A percentile compares a stretch with the other conserved stretches of the same genome.
These are phyloP conservation scores for Lepus oiostolus DNA, from an alignment of 2,797 vertebrate genomes.

Conservation along the genomic window DNA sequence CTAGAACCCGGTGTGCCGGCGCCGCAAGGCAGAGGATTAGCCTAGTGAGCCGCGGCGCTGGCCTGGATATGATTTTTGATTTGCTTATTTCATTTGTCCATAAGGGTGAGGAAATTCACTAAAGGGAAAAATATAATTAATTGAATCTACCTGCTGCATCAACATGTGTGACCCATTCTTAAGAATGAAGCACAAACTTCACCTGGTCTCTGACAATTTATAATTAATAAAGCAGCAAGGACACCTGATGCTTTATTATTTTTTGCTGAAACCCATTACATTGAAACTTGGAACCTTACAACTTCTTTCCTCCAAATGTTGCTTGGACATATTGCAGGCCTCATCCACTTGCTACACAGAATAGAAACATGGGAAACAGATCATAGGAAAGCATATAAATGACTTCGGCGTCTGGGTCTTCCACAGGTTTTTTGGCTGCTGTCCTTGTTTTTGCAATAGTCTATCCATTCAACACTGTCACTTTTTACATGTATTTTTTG, in stretches of 20 bases:
- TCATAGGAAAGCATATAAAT: not conserved
- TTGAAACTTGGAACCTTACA: not conserved
- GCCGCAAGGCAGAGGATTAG: no score
- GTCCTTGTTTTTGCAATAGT: not conserved
- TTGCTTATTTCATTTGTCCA: not conserved
- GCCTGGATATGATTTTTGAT: not conserved
- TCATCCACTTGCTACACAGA: not conserved
- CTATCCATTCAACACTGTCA: not conserved
- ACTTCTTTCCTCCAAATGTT: not conserved
- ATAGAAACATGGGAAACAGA: not conserved
- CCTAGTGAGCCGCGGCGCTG: no score
- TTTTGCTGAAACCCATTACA: not conserved
- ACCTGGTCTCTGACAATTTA: not conserved
- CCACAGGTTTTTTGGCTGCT: no score
- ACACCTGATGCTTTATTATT: not conserved
- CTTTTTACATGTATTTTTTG: not conserved
- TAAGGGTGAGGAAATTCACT: not conserved
- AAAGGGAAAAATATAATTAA: not conserved
- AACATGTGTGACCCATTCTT: not conserved
- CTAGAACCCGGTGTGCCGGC: no score
- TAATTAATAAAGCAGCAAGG: not conserved
- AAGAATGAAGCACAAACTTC: not conserved
- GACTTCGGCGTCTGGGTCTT: not conserved
- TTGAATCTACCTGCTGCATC: not conserved
- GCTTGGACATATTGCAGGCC: not conserved